phyloP scores from a whole-genome alignment of 2,113 vertebrate species.

The Smithornis capensis region DNA sequence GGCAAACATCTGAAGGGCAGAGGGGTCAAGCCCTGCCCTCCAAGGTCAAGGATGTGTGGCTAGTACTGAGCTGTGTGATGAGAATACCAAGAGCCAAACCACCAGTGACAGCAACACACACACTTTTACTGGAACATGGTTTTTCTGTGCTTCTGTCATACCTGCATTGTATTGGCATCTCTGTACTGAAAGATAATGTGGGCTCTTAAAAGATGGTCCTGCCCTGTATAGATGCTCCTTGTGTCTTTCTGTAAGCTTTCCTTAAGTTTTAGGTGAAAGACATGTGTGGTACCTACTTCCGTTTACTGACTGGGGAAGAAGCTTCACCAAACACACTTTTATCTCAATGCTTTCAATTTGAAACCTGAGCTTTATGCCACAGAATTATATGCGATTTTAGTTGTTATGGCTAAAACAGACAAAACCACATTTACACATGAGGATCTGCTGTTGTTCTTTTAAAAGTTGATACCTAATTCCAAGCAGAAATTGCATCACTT shows the following conservation, averaged over 20 bases:
- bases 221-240: neutral
- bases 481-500: neutral
- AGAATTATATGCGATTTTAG: neutral
- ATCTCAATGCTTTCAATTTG: neutral
- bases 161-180: neutral
- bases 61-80: neutral
- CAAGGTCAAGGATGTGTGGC: neutral
- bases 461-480: neutral
- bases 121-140: fast-evolving
- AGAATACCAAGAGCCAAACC: neutral
- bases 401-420: neutral
- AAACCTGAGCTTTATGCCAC: neutral
- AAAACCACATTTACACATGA: neutral
- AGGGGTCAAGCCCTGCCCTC: neutral
- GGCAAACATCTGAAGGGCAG: neutral
- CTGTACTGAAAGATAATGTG: neutral
- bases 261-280: neutral
- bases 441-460: neutral
- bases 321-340: neutral
- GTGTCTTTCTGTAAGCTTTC: neutral
- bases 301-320: neutral
- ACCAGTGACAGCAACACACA: neutral
- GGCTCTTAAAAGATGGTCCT: neutral
- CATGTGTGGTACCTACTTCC: neutral
- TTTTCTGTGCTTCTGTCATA: neutral